Conservation (phyloP, 2,113 vertebrate species). For the Xiphophorus hellerii region DNA sequence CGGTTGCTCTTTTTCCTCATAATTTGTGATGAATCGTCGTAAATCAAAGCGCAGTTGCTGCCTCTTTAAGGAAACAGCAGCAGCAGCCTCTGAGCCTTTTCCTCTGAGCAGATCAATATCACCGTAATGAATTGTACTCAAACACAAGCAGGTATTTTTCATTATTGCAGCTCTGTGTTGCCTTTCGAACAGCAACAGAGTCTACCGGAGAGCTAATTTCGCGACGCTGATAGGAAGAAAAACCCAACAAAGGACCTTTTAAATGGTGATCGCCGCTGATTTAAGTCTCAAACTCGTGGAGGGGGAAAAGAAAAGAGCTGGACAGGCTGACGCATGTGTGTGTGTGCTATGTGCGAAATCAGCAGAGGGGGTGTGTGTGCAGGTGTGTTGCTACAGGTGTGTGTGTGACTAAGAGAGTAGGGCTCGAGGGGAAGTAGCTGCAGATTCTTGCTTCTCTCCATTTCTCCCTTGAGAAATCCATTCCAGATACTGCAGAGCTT, state of each 20-base stretch:
- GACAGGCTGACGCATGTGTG: conserved; percentile 1
- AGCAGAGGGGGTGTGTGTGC: conserved; percentile 17
- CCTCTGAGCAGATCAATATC: conserved; percentile 67
- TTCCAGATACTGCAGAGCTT: conserved; percentile 57
- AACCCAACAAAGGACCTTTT: conserved; percentile 37
- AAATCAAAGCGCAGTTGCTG: conserved; percentile 50
- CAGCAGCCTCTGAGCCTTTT: conserved; percentile 48
- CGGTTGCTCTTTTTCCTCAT: conserved; percentile 6
- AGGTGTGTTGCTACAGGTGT: conserved; percentile 38
- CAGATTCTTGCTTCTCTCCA: conserved; percentile 49
- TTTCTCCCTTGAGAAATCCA: conserved; percentile 63
- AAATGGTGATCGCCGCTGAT: conserved; percentile 39
- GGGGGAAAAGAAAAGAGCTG: conserved; percentile 30
- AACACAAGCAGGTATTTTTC: conserved; percentile 57
- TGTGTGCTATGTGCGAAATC: conserved; percentile 14
- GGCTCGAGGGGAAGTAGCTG: conserved; percentile 52
- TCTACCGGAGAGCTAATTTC: conserved; percentile 51
- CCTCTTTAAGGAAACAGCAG: conserved; percentile 55
- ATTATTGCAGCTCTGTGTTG: conserved; percentile 51
- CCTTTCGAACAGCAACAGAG: conserved; percentile 55
- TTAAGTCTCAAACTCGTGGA: conserved; percentile 30
- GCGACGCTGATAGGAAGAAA: conserved; percentile 42
- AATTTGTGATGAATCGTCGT: conserved; percentile 56
- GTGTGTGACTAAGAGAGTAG: background rate
- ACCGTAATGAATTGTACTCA: conserved; percentile 62